Base-by-base conservation (phyloP, 2,113 vertebrate species). In the Bujurquina vittata region DNA sequence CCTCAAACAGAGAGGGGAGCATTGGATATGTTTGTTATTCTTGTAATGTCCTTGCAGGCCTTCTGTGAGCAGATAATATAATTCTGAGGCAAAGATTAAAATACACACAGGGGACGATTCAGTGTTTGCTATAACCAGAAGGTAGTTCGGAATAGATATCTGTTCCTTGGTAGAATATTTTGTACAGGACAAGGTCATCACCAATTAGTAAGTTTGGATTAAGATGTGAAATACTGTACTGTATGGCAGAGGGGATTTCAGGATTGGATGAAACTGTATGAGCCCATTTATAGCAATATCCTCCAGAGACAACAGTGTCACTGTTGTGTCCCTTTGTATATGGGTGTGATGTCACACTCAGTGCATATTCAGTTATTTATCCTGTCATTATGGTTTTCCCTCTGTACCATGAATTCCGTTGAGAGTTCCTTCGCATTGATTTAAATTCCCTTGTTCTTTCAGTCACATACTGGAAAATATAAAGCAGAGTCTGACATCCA, bases 21-120 rank as follows among this genome's bases (percentile, higher is more conserved):
- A 75, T 76, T 26, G 56, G 49, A 55, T 20, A 54, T 58, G 54
- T 77, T 77, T 84, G 74, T 63, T 85, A 79, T 85, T 87, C 84
- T 92, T 92, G 77, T 79, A 37, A 69, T 89, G 75, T 88, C 77
- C 60, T 73, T 78, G 74, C 46, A 67, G 72, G 14, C 72, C 10
- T 79, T 87, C 89, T 78, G 56, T 83, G 56, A 89, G 78, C 80
- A 61, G 80, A 79, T 46, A 67, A 49, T 20, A 58, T 79, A 80
- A 92, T 87, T 90, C 89, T 63, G 59, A 23, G 56, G 33, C 15
- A 43, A 62, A 81, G 67, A 88, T 91, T 86, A 81, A 87, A 91
- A 81, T 60, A 62, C 35, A 63, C 78, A 76, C 65, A 49, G 15
- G 55, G 33, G 65, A 63, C 52, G 59, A 83, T 77, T 58, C 61